Conservation (phyloP, 2,888 invertebrate species). For the Craniophora ligustri region DNA sequence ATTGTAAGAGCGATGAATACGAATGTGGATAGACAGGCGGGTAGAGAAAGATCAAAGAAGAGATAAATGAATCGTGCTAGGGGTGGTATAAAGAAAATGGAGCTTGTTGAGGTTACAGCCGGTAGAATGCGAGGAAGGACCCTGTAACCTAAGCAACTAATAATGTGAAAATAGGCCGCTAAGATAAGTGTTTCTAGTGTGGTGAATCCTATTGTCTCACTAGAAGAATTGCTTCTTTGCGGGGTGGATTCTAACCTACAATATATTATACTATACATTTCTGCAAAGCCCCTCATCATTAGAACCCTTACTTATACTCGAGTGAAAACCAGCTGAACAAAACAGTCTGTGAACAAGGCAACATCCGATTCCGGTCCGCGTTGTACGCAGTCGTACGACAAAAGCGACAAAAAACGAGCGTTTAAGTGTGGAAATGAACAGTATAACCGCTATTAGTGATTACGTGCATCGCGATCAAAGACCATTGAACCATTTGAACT, state of each 20-base stretch:
- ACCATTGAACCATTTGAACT: slow-evolving; percentile 68
- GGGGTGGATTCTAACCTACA: background rate
- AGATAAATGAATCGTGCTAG: no score
- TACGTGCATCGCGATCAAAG: slow-evolving; percentile 63
- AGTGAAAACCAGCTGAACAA: slow-evolving; percentile 18
- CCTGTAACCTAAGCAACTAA: no score
- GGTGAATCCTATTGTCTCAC: no score
- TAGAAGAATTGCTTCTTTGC: no score
- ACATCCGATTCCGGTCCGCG: slow-evolving; percentile 46
- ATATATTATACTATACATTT: background rate
- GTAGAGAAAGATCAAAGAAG: no score
- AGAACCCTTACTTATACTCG: background rate
- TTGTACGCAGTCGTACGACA: slow-evolving; percentile 18
- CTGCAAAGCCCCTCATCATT: background rate
- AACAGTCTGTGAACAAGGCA: slow-evolving; percentile 22
- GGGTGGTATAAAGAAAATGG: no score
- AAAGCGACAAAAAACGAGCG: slow-evolving; percentile 32
- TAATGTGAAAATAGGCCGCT: no score
- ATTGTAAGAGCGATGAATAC: no score
- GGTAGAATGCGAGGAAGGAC: no score
- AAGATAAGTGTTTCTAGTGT: no score
- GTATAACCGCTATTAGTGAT: slow-evolving; percentile 44
- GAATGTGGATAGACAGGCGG: no score
- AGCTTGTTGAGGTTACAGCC: no score
- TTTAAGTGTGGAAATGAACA: slow-evolving; percentile 14